A percentile compares a stretch with the other conserved stretches of the same genome.
Evolutionary conservation across 2,113 vertebrate species (phyloP).

Genomic region (Elaphurus davidianus): DNA sequence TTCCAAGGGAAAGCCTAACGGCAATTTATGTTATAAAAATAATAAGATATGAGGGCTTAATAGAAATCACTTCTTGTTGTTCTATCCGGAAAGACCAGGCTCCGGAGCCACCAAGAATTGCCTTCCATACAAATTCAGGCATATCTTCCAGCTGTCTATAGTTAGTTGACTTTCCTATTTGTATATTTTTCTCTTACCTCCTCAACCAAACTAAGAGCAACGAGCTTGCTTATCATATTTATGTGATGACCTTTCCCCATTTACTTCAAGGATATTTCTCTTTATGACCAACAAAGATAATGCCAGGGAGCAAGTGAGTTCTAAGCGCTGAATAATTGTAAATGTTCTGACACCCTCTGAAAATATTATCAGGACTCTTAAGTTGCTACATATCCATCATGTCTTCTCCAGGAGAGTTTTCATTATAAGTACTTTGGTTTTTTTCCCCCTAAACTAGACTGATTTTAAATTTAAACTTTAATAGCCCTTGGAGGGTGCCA

Average conservation of each 20-base stretch:
- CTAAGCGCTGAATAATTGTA: conserved; percentile 37
- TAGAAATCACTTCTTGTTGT: conserved; percentile 57
- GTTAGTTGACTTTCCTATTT: background rate
- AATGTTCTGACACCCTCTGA: conserved; percentile 33
- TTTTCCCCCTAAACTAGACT: background rate
- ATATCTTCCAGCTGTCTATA: background rate
- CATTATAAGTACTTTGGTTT: background rate
- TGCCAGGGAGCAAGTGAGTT: conserved; percentile 28
- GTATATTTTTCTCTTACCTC: background rate
- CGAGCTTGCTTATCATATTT: conserved; percentile 20
- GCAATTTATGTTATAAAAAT: conserved; percentile 79
- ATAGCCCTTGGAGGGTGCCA: background rate
- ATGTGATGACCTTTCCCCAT: conserved; percentile 37
- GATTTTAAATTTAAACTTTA: conserved; percentile 18
- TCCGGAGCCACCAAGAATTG: background rate
- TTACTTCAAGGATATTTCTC: conserved; percentile 35
- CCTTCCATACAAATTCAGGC: background rate
- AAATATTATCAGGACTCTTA: conserved; percentile 37
- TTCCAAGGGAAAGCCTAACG: conserved; percentile 72
- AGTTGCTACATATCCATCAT: conserved; percentile 62
- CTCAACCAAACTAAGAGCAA: background rate
- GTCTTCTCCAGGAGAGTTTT: background rate
- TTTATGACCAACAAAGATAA: conserved; percentile 48
- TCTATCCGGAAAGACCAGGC: background rate
- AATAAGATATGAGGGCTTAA: conserved; percentile 72